phyloP scores from a whole-genome alignment of 2,888 invertebrate species.

The Sicus ferrugineus region DNA sequence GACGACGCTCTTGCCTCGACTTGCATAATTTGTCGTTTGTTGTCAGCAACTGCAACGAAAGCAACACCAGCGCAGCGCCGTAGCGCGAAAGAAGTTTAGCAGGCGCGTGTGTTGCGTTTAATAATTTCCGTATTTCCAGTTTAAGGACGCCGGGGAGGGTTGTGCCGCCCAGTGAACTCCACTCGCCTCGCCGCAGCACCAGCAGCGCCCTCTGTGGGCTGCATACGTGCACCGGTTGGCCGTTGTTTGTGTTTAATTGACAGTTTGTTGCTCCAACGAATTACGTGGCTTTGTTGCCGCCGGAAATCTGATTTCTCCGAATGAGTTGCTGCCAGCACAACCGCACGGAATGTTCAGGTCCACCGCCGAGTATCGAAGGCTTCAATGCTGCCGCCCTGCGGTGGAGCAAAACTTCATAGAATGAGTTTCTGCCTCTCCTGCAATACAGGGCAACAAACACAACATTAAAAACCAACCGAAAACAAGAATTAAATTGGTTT shows the following conservation, averaged over 20 bases:
- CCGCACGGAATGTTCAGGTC: background rate
- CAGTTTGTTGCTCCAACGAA: no score
- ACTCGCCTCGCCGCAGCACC: background rate
- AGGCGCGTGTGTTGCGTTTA: no score
- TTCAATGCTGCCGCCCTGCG: background rate
- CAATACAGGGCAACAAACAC: background rate
- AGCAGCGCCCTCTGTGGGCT: background rate
- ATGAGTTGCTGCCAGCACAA: slow-evolving; percentile 23
- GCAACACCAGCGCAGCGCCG: background rate
- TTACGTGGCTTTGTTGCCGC: background rate
- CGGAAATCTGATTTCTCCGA: slow-evolving; percentile 23
- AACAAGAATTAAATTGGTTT: background rate
- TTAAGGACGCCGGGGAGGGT: no score
- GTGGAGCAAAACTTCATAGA: no score
- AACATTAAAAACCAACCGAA: background rate
- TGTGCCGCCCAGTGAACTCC: no score
- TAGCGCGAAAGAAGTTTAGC: no score
- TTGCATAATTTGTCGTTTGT: slow-evolving; percentile 35
- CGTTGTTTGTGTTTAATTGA: no score
- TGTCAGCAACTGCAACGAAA: slow-evolving; percentile 16
- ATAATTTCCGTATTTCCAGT: no score
- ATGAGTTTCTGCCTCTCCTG: no score
- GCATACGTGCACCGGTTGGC: no score
- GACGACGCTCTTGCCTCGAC: slow-evolving; percentile 1
- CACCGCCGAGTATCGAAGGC: background rate